Percentiles rank a stretch among this genome's conserved stretches.
Evolutionary conservation across 2,888 invertebrate species (phyloP).

Genomic region (Spisula solida): DNA sequence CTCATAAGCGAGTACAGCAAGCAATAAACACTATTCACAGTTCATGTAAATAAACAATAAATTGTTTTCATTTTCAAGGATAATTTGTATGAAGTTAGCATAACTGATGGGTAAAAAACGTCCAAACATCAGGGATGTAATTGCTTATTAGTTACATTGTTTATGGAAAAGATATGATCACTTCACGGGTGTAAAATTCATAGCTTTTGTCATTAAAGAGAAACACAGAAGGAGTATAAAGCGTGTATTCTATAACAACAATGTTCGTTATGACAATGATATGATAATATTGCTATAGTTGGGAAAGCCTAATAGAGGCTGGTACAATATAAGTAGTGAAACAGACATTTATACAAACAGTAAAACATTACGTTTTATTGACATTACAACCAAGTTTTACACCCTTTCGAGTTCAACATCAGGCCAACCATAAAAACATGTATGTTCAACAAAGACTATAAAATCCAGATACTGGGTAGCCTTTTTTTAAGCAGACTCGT

Average conservation of each 20-base stretch:
- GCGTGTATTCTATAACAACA: background rate
- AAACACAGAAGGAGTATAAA: slow-evolving; percentile 12
- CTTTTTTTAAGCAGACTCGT: too few species aligned
- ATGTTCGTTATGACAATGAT: background rate
- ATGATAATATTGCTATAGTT: slow-evolving; percentile 18
- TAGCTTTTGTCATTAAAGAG: slow-evolving; percentile 5
- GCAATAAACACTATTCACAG: too few species aligned
- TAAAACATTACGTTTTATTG: slow-evolving; percentile 8
- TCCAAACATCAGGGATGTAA: slow-evolving; percentile 9
- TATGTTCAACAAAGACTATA: too few species aligned
- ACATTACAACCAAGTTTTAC: background rate
- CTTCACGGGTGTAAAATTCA: slow-evolving; percentile 12
- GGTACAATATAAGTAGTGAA: background rate
- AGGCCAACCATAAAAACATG: too few species aligned
- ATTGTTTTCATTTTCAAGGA: slow-evolving; percentile 45
- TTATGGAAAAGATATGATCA: slow-evolving; percentile 20
- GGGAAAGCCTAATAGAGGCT: background rate
- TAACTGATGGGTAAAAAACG: slow-evolving; percentile 24
- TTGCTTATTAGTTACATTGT: slow-evolving; percentile 24
- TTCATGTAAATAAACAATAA: slow-evolving; percentile 10
- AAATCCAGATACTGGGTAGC: too few species aligned
- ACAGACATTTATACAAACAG: background rate
- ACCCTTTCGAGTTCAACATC: background rate
- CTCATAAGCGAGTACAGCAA: too few species aligned
- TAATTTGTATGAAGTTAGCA: slow-evolving; percentile 44